phyloP scores from a whole-genome alignment of 2,888 invertebrate species.

The Melanargia galathea region DNA sequence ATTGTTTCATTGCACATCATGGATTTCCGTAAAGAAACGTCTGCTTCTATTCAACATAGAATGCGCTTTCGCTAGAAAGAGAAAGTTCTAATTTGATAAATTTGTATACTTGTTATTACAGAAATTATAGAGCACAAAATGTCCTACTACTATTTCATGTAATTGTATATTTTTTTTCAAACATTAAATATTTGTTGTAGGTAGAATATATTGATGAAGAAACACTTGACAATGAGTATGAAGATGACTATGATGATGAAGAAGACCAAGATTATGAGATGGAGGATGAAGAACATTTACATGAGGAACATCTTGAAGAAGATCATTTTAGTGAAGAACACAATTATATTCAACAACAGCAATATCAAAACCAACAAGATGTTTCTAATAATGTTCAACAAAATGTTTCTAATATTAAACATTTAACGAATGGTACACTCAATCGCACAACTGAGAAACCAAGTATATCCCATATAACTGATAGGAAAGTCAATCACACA shows the following conservation, averaged over 20 bases:
- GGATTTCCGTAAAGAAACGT: no score
- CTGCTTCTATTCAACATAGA: no score
- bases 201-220: slow-evolving; percentile 79
- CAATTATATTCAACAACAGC: not conserved
- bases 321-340: slow-evolving; percentile 40
- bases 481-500: slow-evolving; percentile 15
- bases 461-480: not conserved
- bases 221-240: slow-evolving; percentile 63
- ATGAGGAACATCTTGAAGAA: slow-evolving; percentile 45
- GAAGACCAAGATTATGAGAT: slow-evolving; percentile 50
- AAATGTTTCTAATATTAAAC: slow-evolving; percentile 27
- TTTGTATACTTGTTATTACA: no score
- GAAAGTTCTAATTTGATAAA: no score
- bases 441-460: slow-evolving; percentile 9
- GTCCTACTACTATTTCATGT: no score
- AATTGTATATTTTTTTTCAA: no score
- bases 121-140: no score
- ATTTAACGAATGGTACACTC: slow-evolving; percentile 35
- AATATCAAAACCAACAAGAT: not conserved
- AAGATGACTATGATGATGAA: slow-evolving; percentile 51
- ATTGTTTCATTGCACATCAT: no score
- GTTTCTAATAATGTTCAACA: not conserved
- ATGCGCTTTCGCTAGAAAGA: no score
- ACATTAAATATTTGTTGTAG: no score
- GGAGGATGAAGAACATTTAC: slow-evolving; percentile 49